Evolutionary conservation across 1,140 invertebrate genomes (phyloP), one percentile per base, ranked within the genome.

Genomic region (Carcinoscorpius rotundicauda): DNA sequence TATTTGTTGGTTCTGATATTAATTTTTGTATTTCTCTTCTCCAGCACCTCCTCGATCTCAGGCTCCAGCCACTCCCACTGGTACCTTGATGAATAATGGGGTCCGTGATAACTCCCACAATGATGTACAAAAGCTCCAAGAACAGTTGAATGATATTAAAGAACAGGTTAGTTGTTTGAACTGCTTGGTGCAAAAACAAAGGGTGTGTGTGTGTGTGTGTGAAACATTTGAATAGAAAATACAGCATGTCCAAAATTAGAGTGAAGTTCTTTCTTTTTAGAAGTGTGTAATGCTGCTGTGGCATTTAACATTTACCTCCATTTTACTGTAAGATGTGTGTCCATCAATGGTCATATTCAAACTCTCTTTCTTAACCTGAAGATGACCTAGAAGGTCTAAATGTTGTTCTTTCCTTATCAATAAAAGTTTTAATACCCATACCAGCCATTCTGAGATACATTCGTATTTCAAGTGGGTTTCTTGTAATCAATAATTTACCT

Each of bases 121-220:
- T 69, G 92, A 97, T 77, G 86, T 96, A 61, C 89, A 95, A 77
- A 96, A 96, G 75, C 79, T 97, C 10, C 91, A 96, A 74, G 93
- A 98, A 75, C 93, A 98, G 76, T 78, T 97, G 66, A 91, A 97
- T 77, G 94, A 97, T 75, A 97, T 97, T 67, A 97, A 97, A 75
- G 94, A 98, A 79, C 93, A 96, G 83, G 92, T 94, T 73, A 72
- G 73, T 64, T 60, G 2, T 58, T 65, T 4, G 60, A 50, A 6
- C 8, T 59, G 29, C 29, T 29, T 29, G 2, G 29, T 29, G 29
- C 29, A 29, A 29, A 29, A 29, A 29, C 29, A 29, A 29, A 29
- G 0, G 29, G 29, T 29, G 29, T 29, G 29, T 29, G 29, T 29
- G n/a, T n/a, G n/a, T 55, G 53, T 55, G 1, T 55, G 6, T 55